phyloP scores from a whole-genome alignment of 2,797 vertebrate species.

The Halcyon smyrnensis region DNA sequence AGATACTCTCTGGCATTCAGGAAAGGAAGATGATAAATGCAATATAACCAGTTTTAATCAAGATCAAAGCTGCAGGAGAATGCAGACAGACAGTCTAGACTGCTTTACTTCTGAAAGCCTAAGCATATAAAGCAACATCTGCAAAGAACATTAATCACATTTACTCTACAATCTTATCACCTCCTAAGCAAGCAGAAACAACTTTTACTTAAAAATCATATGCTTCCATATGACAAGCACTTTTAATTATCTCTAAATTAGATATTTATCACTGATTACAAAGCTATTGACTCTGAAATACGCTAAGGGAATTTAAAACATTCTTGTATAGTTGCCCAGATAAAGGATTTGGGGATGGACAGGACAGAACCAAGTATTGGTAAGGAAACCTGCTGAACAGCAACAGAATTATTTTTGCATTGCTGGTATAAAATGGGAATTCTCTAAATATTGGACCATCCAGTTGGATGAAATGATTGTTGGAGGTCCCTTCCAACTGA shows the following conservation, averaged over 20 bases:
- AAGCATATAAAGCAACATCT: conserved; percentile 86
- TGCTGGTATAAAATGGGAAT: neutral
- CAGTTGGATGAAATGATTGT: no score
- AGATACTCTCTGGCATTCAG: conserved; percentile 67
- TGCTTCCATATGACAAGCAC: neutral
- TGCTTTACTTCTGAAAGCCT: conserved; percentile 75
- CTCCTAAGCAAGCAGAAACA: conserved; percentile 57
- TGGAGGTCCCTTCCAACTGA: neutral
- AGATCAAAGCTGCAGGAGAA: conserved; percentile 84
- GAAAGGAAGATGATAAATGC: conserved; percentile 82
- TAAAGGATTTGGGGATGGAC: neutral
- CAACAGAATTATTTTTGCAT: neutral
- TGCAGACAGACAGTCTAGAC: conserved; percentile 86
- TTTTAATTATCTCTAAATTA: conserved; percentile 11
- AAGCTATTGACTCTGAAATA: neutral
- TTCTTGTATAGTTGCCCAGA: neutral
- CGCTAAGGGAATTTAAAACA: neutral
- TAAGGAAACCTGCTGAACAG: neutral
- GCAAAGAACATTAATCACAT: conserved; percentile 84
- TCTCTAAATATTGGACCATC: neutral
- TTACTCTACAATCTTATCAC: conserved; percentile 75
- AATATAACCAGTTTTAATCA: conserved; percentile 84
- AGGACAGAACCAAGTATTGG: neutral
- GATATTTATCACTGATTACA: conserved; percentile 44
- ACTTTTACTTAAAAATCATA: conserved; percentile 68